Evolutionary conservation across 2,113 vertebrate genomes (phyloP), one percentile per base, ranked within the genome.

Genomic region (Dolichotis patagonum): DNA sequence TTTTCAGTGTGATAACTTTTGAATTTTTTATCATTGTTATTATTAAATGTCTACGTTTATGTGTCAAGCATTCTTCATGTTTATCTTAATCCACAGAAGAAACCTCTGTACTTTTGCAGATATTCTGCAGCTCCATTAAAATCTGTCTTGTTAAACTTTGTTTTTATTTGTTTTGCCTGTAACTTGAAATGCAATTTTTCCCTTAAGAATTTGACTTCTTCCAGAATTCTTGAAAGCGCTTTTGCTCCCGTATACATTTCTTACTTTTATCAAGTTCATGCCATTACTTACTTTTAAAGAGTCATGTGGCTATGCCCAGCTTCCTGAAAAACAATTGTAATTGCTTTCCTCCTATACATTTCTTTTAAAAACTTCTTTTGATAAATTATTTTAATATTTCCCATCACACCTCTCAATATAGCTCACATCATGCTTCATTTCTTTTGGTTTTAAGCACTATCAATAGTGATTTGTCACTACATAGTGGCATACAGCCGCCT

Each of bases 21-120:
- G 65, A 28, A 20, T 62, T 94, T 81, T 81, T 63, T 60, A 94
- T 35, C 35, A 49, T 85, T 81, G 46, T 56, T 94, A 54, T 56
- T 90, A 91, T 77, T 52, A 56, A 94, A 28, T 60, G 26, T 49
- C 46, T 89, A 49, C 38, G 83, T 91, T 80, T 56, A 60, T 54
- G 26, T 89, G 78, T 24, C 60, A 91, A 93, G 32, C 5, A 82
- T 54, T 88, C 77, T 93, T 91, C 35, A 60, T 43, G 30, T 95
- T 67, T 93, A 65, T 85, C 71, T 96, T 88, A 88, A 86, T 81
- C 52, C 20, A 85, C n/a, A n/a, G 67, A 81, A 88, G n/a, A 91
- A 95, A 35, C 0, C 28, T 86, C 60, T 85, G 43, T 62, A 35
- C 10, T 69, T 96, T 84, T 83, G 41, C 11, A 88, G 56, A 89